A percentile compares a stretch with the other conserved stretches of the same genome.
phyloP scores from a whole-genome alignment of 2,113 vertebrate species.

The Salvator merianae region DNA sequence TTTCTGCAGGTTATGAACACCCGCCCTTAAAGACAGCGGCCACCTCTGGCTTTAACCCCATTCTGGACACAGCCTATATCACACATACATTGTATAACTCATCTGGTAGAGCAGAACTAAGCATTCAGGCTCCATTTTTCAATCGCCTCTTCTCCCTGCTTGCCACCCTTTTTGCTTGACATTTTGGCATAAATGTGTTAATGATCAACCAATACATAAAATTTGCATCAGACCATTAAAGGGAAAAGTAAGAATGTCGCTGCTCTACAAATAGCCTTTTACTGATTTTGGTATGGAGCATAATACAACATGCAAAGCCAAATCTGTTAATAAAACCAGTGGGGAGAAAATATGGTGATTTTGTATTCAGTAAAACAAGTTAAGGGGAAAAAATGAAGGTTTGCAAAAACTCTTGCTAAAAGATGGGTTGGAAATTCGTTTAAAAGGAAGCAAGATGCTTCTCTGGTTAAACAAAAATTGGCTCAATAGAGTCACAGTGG shows the following conservation, averaged over 20 bases:
- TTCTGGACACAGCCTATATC: no score
- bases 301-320: slow-evolving; percentile 80
- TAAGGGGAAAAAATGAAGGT: slow-evolving; percentile 39
- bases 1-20: no score
- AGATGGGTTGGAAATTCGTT: slow-evolving; percentile 46
- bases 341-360: slow-evolving; percentile 74
- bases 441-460: slow-evolving; percentile 40
- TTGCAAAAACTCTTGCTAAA: slow-evolving; percentile 62
- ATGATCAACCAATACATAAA: slow-evolving; percentile 74
- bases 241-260: slow-evolving; percentile 75
- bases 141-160: slow-evolving; percentile 56
- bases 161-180: background rate
- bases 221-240: slow-evolving; percentile 79
- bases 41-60: no score
- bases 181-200: slow-evolving; percentile 77
- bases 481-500: slow-evolving; percentile 63
- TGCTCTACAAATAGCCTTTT: slow-evolving; percentile 75
- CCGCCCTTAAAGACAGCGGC: no score
- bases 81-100: slow-evolving; percentile 57
- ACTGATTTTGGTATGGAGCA: slow-evolving; percentile 79
- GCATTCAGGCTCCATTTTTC: slow-evolving; percentile 55
- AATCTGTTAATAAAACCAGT: slow-evolving; percentile 84
- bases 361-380: slow-evolving; percentile 62
- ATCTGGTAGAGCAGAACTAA: slow-evolving; percentile 67
- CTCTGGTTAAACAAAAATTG: slow-evolving; percentile 68